Base-by-base conservation (phyloP, 2,888 invertebrate genomes). In the Tryphoninae sp. region DNA sequence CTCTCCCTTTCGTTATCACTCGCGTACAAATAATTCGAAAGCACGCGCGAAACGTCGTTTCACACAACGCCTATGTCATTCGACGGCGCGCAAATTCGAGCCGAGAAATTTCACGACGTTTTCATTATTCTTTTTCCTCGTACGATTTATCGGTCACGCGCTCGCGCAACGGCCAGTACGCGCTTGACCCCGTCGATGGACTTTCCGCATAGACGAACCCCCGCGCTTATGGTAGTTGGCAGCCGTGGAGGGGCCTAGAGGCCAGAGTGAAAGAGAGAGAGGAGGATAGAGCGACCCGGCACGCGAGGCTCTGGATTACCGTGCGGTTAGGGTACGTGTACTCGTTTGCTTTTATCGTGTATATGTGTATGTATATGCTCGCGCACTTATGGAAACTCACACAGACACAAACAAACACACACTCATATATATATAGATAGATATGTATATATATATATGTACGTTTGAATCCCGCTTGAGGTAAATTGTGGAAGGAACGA, bases 221-320 rank as follows among this genome's bases (percentile, higher is more conserved):
- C 23, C 49, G 58, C 53, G 68, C 19, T 33, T 78, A 16, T 22
- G 45, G 40, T 13, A 51, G n/a, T n/a, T 51, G 51, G 51, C 16
- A 51, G 33, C 33, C 33, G 33, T 33, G 4, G 33, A 33, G 33
- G 7, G 33, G 33, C 33, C 33, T 45, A 13, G 13, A 45, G 9
- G 45, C 45, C 13, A 45, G 45, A 13, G 45, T 3, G 45, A 13
- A 45, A 13, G 45, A 13, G 45, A 13, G 45, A 13, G 13, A 45
- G 45, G 2, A 7, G 11, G 45, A 13, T 8, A 11, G 45, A 45
- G 45, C 9, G 11, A 9, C 45, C 9, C 45, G 13, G 49, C 82
- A 82, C 82, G 82, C 82, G 73, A 82, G 73, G 68, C 76, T 79
- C 76, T 79, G 73, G 51, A 79, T 82, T 76, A 82, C 73, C 49